These are phyloP conservation scores for Antrozous pallidus DNA, from an alignment of 2,797 vertebrate species.

Conservation along the genomic window DNA sequence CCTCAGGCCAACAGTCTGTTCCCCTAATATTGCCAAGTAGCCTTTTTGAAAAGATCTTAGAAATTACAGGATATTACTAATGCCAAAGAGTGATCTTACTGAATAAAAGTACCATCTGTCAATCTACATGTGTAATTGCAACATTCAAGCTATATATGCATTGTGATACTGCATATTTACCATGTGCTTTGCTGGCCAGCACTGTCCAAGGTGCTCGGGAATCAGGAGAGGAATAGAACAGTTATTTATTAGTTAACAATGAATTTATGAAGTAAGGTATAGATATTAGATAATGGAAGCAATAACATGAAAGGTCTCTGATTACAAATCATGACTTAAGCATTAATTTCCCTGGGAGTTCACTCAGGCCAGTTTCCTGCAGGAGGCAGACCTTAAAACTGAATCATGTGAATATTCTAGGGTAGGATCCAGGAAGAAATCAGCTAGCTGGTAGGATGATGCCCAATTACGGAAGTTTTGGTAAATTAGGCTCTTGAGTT, in stretches of 20 bases:
- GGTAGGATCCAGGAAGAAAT: background rate
- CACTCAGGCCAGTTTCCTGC: background rate
- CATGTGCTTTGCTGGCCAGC: background rate
- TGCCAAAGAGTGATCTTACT: background rate
- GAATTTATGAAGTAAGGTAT: constrained; percentile 24
- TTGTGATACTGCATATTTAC: background rate
- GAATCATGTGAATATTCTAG: background rate
- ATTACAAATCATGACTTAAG: background rate
- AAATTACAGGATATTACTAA: background rate
- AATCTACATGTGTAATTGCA: constrained; percentile 30
- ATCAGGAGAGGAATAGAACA: background rate
- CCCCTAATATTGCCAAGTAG: background rate
- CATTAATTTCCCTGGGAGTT: background rate
- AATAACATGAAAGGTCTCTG: background rate
- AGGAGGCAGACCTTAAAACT: background rate
- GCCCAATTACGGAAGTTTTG: background rate
- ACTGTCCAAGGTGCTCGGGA: constrained; percentile 32
- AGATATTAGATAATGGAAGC: background rate
- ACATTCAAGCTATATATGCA: background rate
- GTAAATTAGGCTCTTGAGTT: background rate
- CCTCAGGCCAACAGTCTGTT: background rate
- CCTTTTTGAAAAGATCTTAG: constrained; percentile 27
- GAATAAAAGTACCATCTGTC: background rate
- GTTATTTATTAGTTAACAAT: background rate
- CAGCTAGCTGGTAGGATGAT: background rate